These are phyloP conservation scores for Acrocephalus arundinaceus DNA, from an alignment of 2,113 vertebrate genomes.

Conservation along the genomic window DNA sequence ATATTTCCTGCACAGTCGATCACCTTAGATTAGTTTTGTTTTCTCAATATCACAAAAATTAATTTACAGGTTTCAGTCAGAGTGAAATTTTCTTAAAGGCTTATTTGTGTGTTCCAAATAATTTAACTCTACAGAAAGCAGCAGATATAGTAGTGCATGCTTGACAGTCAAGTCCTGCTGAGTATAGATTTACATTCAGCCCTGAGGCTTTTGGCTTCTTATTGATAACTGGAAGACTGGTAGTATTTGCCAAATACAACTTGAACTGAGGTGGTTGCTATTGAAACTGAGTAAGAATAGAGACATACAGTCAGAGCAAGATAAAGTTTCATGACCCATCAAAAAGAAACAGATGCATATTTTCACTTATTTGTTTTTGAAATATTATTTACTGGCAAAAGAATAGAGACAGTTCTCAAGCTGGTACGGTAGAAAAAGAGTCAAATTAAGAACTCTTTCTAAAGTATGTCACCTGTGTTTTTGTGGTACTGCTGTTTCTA, in stretches of 20 bases:
- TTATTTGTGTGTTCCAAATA: not conserved
- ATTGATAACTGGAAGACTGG: not conserved
- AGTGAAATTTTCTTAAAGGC: not conserved
- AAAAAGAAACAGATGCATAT: not conserved
- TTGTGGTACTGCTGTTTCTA: not conserved
- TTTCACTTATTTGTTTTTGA: not conserved
- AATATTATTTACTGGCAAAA: not conserved
- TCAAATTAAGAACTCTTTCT: not conserved
- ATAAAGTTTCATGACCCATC: not conserved
- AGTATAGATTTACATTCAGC: not conserved
- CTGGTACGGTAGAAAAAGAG: not conserved
- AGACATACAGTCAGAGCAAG: not conserved
- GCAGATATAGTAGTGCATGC: not conserved
- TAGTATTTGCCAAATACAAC: not conserved
- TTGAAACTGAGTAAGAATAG: not conserved
- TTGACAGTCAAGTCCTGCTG: not conserved
- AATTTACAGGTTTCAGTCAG: not conserved
- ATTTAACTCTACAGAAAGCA: not conserved
- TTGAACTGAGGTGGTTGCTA: not conserved
- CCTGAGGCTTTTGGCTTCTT: not conserved
- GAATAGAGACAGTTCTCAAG: not conserved
- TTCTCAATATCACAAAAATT: not conserved
- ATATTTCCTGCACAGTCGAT: not conserved
- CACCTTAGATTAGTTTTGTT: not conserved
- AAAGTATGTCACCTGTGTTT: not conserved